These are phyloP conservation scores for Cybosia mesomella DNA, from an alignment of 2,888 invertebrate species.

Conservation along the genomic window DNA sequence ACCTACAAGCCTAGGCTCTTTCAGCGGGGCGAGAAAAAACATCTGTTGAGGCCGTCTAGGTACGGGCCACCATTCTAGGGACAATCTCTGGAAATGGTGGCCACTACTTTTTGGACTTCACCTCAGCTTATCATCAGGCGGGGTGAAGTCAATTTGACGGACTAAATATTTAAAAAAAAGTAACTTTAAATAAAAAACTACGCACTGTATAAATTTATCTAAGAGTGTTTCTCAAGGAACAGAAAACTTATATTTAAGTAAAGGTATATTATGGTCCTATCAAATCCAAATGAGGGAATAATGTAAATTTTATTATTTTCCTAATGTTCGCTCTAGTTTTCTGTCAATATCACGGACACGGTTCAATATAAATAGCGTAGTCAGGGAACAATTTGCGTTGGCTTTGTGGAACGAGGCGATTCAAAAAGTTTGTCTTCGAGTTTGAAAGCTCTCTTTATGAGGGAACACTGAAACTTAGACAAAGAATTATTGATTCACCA, in stretches of 20 bases:
- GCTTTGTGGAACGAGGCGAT: not conserved
- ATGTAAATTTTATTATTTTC: not conserved
- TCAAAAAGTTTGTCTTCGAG: not conserved
- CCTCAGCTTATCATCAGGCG: too few species aligned
- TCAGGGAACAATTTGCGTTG: not conserved
- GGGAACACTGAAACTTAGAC: not conserved
- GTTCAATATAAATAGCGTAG: not conserved
- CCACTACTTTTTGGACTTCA: too few species aligned
- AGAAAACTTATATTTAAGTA: not conserved
- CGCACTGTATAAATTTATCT: not conserved
- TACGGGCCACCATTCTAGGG: too few species aligned
- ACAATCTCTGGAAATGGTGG: too few species aligned
- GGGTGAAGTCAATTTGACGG: too few species aligned
- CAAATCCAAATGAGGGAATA: not conserved
- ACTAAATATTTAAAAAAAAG: too few species aligned
- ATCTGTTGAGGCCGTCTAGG: too few species aligned
- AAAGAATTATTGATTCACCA: not conserved
- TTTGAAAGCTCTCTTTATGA: not conserved
- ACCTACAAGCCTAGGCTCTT: too few species aligned
- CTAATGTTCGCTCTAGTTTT: not conserved
- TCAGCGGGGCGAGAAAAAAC: too few species aligned
- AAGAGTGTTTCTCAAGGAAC: not conserved
- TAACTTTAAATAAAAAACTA: not conserved
- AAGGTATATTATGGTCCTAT: not conserved
- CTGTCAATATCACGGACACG: not conserved